These are phyloP conservation scores for Steinernema feltiae DNA, from an alignment of 1,140 invertebrate species.

Conservation along the genomic window DNA sequence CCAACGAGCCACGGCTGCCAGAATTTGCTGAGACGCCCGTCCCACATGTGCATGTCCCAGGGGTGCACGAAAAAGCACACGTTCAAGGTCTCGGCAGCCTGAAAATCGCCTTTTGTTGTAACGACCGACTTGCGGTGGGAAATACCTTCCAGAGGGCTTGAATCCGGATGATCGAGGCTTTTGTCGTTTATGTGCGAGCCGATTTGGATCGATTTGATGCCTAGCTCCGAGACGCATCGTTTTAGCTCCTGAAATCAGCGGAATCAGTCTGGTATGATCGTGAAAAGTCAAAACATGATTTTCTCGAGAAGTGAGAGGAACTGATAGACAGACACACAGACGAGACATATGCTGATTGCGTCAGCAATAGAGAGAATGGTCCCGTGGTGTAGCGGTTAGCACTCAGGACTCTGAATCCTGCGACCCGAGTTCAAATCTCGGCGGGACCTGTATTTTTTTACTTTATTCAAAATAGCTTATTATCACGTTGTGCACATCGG, in stretches of 20 bases:
- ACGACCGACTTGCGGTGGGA: background rate
- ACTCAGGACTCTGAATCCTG: constrained; percentile 57
- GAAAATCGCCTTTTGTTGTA: constrained; percentile 12
- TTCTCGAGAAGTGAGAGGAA: too few species aligned
- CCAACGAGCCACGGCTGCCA: constrained; percentile 67
- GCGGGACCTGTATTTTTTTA: constrained; percentile 13
- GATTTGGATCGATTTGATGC: constrained; percentile 64
- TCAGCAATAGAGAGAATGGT: too few species aligned
- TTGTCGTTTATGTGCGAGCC: constrained; percentile 66
- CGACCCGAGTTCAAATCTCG: constrained; percentile 48
- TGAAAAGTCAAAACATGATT: too few species aligned
- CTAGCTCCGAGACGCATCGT: constrained; percentile 62
- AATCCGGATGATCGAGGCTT: constrained; percentile 64
- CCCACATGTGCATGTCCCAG: constrained; percentile 64
- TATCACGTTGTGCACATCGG: too few species aligned
- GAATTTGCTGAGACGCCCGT: constrained; percentile 63
- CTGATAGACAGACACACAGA: background rate
- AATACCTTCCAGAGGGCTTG: constrained; percentile 64
- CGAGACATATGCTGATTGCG: background rate
- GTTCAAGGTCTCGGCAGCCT: constrained; percentile 63
- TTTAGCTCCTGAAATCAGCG: constrained; percentile 62
- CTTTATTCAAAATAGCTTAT: too few species aligned
- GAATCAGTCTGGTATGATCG: too few species aligned
- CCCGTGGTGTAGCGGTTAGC: constrained; percentile 54
- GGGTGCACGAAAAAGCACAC: constrained; percentile 65